Base-by-base conservation (phyloP, 2,797 vertebrate species). In the Megalops cyprinoides region DNA sequence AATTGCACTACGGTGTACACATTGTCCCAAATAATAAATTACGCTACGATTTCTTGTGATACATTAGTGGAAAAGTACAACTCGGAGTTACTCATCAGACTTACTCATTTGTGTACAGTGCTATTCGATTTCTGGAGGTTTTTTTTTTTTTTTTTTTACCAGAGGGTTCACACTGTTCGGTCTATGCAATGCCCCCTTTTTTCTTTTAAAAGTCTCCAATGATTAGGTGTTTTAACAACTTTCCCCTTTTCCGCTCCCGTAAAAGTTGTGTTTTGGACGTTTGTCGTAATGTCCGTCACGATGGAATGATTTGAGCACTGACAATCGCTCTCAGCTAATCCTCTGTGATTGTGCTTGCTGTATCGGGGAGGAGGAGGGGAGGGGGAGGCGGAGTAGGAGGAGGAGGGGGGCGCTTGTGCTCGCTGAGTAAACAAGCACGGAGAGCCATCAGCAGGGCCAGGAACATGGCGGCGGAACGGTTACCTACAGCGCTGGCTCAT, bases 391-490 rank as follows among this genome's bases (percentile, higher is more conserved):
- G 46, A 10, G 46, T 46, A 48, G 46, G 46, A 10, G 46, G 46
- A 10, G 10, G n/a, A n/a, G 60, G 28, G 65, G 7, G 65, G 25
- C 67, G n/a, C n/a, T n/a, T n/a, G 5, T 44, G 18, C 67, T 71
- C 6, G 67, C 39, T 71, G 67, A 71, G 67, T 71, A 71, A 71
- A 71, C 67, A 71, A 71, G 67, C 67, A 71, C 31, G 65, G 1
- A 42, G 37, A 69, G 65, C 65, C 65, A 69, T 23, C 34, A 69
- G 65, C 65, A 42, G 18, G 6, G 67, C 39, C 44, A 18, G 67
- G 44, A 71, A 71, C 67, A 71, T 71, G 67, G 67, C 67, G 67
- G n/a, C n/a, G n/a, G n/a, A n/a, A n/a, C n/a, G n/a, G 67, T 42
- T 71, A 71, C 39, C 18, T 44, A 71, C 67, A 44, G 67, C 44